Conservation (phyloP, 2,113 vertebrate species). For the Peromyscus californicus region DNA sequence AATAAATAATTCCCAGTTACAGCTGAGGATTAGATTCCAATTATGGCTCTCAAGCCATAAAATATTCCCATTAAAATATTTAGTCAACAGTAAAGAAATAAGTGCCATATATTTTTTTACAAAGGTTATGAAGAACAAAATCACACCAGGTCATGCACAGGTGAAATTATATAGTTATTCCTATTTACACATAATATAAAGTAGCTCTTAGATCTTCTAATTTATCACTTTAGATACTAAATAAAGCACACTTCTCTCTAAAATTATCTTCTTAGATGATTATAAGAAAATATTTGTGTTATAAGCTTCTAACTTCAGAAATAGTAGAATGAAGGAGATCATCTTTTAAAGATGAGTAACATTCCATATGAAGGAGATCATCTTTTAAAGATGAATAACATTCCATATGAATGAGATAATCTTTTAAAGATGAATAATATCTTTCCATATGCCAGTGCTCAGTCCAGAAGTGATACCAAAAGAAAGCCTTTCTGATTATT, state of each 20-base stretch:
- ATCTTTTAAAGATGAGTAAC: neutral
- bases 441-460: neutral
- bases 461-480: neutral
- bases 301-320: neutral
- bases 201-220: neutral
- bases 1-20: neutral
- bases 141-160: neutral
- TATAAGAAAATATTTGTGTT: neutral
- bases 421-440: too few relatives aligned
- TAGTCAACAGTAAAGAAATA: neutral
- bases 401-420: too few relatives aligned
- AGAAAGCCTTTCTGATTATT: neutral
- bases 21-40: neutral
- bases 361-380: too few relatives aligned
- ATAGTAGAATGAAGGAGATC: neutral
- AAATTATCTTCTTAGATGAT: neutral
- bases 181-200: slow-evolving; percentile 1
- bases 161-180: neutral
- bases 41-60: neutral
- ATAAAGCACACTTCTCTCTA: neutral
- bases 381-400: too few relatives aligned
- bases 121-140: neutral
- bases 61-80: neutral
- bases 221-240: neutral
- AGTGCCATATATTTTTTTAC: neutral